Conservation (phyloP, 2,797 vertebrate species). For the Sphenopsis melanotis region DNA sequence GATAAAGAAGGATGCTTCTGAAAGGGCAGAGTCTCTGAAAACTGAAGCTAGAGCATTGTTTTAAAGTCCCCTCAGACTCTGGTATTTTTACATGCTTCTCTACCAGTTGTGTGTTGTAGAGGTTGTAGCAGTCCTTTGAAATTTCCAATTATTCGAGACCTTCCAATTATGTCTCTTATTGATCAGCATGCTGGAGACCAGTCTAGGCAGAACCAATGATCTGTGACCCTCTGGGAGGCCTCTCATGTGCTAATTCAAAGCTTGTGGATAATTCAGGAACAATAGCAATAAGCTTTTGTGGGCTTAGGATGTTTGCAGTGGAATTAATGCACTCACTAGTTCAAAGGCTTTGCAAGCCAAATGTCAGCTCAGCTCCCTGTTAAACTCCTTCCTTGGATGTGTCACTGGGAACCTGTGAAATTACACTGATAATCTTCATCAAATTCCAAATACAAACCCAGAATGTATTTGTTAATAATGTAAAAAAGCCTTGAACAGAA, state of each 20-base stretch:
- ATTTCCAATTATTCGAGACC: background rate
- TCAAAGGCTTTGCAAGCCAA: constrained; percentile 25
- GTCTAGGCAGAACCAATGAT: background rate
- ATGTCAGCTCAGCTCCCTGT: background rate
- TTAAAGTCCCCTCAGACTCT: background rate
- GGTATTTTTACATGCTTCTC: background rate
- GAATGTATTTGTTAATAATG: background rate
- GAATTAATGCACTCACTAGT: constrained; percentile 25
- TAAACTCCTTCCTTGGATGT: background rate
- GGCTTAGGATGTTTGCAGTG: constrained; percentile 21
- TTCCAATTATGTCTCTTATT: constrained; percentile 39
- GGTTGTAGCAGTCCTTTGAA: constrained; percentile 7
- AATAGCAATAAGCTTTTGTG: background rate
- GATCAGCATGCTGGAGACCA: background rate
- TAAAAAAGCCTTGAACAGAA: background rate
- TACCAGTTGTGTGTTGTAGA: background rate
- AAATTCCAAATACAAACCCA: background rate
- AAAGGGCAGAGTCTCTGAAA: background rate
- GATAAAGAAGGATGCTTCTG: background rate
- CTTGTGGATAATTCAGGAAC: constrained; percentile 15
- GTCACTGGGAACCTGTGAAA: background rate
- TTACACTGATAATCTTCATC: background rate
- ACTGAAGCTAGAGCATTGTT: background rate
- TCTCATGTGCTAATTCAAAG: background rate
- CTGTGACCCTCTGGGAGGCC: background rate